phyloP scores from a whole-genome alignment of 2,797 vertebrate species.

The Gymnothorax javanicus region DNA sequence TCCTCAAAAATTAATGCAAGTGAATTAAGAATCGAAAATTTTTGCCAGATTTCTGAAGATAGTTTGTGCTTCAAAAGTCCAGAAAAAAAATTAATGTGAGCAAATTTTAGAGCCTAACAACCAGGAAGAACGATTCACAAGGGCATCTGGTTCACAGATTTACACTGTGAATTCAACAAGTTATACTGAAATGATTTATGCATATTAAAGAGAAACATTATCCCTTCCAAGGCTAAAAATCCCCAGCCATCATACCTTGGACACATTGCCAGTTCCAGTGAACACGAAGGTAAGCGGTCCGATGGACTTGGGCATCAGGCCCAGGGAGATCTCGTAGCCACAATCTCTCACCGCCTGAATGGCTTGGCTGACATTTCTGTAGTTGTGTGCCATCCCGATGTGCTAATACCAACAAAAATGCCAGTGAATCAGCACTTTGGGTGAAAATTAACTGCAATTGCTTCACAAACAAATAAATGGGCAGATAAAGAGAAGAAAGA shows the following conservation, averaged over 20 bases:
- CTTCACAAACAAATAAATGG: background rate
- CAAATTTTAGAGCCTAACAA: background rate
- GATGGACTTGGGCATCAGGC: constrained; percentile 93
- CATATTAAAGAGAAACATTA: background rate
- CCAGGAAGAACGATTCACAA: background rate
- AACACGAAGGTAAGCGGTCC: constrained; percentile 96
- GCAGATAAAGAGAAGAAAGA: background rate
- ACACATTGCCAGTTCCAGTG: constrained; percentile 96
- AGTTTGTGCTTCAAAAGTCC: too few species aligned
- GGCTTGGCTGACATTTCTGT: constrained; percentile 94
- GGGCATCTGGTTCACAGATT: background rate
- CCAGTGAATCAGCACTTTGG: background rate
- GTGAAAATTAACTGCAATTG: background rate
- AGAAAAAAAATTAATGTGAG: too few species aligned
- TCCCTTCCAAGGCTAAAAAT: background rate
- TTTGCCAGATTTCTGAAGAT: too few species aligned
- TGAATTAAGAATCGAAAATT: background rate
- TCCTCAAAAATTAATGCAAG: background rate
- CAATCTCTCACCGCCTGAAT: constrained; percentile 95
- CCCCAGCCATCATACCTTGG: constrained; percentile 78
- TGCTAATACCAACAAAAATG: constrained; percentile 74
- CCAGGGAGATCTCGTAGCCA: constrained; percentile 94
- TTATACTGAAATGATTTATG: too few species aligned
- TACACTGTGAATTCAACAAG: background rate
- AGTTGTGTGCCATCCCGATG: constrained; percentile 98